Evolutionary conservation across 2,797 vertebrate species (phyloP).

Genomic region (Cephalopachus bancanus): DNA sequence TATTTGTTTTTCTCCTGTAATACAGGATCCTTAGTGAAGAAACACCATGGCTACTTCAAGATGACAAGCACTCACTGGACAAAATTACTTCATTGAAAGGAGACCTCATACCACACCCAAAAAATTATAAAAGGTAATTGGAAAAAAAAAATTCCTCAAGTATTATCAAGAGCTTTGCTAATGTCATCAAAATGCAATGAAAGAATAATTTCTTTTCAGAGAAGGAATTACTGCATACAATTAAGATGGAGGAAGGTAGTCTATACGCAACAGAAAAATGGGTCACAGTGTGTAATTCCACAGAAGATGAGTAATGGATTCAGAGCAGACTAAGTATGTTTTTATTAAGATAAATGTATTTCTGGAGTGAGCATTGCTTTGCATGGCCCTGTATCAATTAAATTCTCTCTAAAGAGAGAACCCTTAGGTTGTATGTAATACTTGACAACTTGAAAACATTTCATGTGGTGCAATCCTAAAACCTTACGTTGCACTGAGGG

Average conservation of each 20-base stretch:
- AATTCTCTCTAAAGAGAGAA: background rate
- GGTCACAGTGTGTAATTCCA: background rate
- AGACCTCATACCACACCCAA: background rate
- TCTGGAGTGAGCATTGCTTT: background rate
- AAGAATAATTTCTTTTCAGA: background rate
- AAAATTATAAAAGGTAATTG: constrained; percentile 47
- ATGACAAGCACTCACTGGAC: constrained; percentile 1
- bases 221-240: background rate
- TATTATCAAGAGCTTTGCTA: background rate
- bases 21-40: constrained; percentile 8
- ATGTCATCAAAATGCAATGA: background rate
- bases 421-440: too few relatives aligned
- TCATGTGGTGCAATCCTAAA: background rate
- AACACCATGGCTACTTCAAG: background rate
- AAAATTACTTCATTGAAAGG: background rate
- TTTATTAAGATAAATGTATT: background rate
- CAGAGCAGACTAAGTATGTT: background rate
- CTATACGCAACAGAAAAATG: background rate
- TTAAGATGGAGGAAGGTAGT: background rate
- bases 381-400: background rate
- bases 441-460: background rate
- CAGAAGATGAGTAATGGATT: background rate
- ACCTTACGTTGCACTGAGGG: too few relatives aligned
- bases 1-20: background rate
- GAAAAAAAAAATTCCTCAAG: background rate